Conservation (phyloP, 2,113 vertebrate genomes). For the Stictonetta naevosa region DNA sequence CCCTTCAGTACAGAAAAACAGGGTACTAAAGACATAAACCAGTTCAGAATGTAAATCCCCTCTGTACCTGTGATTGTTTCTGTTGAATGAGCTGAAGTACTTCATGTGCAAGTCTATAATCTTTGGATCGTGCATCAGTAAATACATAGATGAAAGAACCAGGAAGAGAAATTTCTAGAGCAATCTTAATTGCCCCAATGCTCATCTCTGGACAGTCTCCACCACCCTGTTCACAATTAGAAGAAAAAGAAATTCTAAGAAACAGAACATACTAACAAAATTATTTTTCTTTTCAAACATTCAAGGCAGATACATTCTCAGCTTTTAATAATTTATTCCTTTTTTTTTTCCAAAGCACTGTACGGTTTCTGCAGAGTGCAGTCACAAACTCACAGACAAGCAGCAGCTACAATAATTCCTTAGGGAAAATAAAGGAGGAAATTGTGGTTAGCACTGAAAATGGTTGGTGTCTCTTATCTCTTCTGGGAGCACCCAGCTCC, state of each 20-base stretch:
- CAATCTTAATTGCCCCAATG: slow-evolving; percentile 97
- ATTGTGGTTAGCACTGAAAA: neutral
- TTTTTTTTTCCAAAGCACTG: neutral
- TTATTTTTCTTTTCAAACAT: neutral
- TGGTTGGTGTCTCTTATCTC: neutral
- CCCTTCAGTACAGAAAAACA: neutral
- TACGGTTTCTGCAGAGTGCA: neutral
- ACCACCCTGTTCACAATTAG: slow-evolving; percentile 86
- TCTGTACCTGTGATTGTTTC: slow-evolving; percentile 95
- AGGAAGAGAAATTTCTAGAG: slow-evolving; percentile 95
- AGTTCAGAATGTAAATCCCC: neutral
- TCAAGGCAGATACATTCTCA: neutral
- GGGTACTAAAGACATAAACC: neutral
- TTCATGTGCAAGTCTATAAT: slow-evolving; percentile 91
- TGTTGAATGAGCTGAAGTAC: slow-evolving; percentile 98
- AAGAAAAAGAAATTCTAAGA: neutral
- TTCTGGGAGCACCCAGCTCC: neutral
- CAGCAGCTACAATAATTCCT: neutral
- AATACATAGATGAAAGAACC: slow-evolving; percentile 98
- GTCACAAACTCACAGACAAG: neutral
- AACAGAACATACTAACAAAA: neutral
- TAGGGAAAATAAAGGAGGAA: neutral
- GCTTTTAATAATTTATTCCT: neutral
- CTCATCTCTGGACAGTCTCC: slow-evolving; percentile 99
- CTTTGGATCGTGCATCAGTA: slow-evolving; percentile 97